phyloP scores from a whole-genome alignment of 2,113 vertebrate species.

The Pomatorhinus ruficollis region DNA sequence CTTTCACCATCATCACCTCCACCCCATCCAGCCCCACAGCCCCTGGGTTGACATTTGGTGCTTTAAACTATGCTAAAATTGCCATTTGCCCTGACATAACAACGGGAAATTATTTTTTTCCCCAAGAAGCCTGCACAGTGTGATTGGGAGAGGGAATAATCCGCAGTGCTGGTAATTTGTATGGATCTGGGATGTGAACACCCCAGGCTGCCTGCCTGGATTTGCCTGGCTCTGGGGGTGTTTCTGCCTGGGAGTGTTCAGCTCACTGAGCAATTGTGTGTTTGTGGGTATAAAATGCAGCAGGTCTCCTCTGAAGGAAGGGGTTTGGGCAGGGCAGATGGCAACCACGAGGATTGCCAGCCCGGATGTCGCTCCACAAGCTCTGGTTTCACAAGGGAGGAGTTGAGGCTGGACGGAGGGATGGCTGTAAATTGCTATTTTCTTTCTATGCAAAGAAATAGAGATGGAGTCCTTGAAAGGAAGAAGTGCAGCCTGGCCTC shows the following conservation, averaged over 20 bases:
- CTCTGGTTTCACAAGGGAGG: background rate
- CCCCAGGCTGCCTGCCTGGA: slow-evolving; percentile 18
- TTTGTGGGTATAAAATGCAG: background rate
- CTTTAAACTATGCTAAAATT: background rate
- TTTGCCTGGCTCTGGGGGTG: background rate
- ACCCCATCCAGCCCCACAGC: background rate
- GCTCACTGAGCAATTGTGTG: background rate
- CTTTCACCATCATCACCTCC: background rate
- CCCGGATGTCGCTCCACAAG: background rate
- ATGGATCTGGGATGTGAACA: slow-evolving; percentile 39
- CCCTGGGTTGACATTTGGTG: background rate
- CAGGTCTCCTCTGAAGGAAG: background rate
- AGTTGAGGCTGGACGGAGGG: background rate
- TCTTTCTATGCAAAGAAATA: background rate
- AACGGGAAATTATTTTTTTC: background rate
- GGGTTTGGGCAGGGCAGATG: background rate
- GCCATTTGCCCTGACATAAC: background rate
- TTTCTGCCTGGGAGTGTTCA: background rate
- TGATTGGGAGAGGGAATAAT: background rate
- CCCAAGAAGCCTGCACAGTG: accelerated
- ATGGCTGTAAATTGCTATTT: background rate
- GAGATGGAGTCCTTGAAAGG: background rate
- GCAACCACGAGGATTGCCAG: background rate
- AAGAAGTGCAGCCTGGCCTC: background rate
- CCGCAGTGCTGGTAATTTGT: background rate